Base-by-base conservation (phyloP, 1,140 invertebrate genomes). In the Procambarus clarkii region DNA sequence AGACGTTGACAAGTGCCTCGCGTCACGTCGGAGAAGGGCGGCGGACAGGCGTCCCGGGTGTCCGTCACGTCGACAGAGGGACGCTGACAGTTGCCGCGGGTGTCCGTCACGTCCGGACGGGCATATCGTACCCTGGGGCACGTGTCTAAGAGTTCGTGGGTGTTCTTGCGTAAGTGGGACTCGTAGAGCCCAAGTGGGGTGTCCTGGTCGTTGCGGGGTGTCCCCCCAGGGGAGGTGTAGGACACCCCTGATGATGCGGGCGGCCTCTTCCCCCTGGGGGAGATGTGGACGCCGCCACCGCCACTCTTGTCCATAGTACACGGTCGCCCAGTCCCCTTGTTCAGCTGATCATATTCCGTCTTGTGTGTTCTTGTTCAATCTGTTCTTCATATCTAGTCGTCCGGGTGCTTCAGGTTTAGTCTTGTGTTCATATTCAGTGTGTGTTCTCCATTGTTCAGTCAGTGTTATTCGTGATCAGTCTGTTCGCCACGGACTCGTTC, bases 81-180 rank as follows among this genome's bases (percentile, higher is more conserved):
- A n/a, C n/a, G n/a, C n/a, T n/a, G n/a, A n/a, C n/a, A n/a, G n/a
- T n/a, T n/a, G n/a, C n/a, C n/a, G n/a, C n/a, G n/a, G n/a, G 78
- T 80, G 9, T 80, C 78, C 46, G 78, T 80, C 46, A 80, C 78
- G 34, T 82, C 80, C 9, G 80, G 80, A 15, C 80, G 48, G 2
- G 80, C 50, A 24, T 82, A 82, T 11, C 80, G n/a, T 21, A 82
- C 80, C 80, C 80, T 82, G 21, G 54, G 80, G 1, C 50, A 60
- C 21, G 80, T 58, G 3, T 60, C 80, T n/a, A 48, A 45, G 44
- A 74, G 69, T 24, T 74, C 69, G n/a, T 74, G 69, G 69, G 69
- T 24, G 69, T 74, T n/a, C n/a, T 24, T 5, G 9, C 21, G 44
- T 15, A n/a, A 3, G 44, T n/a, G 77, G 15, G 77, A 24, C 15